Conservation (phyloP, 2,797 vertebrate species). For the Semotilus atromaculatus region DNA sequence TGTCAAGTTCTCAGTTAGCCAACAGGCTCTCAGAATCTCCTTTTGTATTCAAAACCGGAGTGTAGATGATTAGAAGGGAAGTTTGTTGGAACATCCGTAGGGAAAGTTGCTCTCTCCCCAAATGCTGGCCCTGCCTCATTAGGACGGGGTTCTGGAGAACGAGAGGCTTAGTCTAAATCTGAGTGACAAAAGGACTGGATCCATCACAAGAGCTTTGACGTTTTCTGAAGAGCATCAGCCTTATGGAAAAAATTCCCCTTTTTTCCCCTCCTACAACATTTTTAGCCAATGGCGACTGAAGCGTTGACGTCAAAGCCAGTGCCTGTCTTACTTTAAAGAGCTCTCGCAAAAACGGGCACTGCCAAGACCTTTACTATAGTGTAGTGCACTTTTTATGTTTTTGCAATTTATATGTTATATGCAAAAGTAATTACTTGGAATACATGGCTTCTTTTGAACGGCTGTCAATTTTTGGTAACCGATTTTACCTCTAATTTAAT, state of each 20-base stretch:
- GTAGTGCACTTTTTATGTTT: neutral
- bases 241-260: neutral
- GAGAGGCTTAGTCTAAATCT: conserved; percentile 56
- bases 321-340: conserved; percentile 1
- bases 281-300: neutral
- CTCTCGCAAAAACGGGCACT: neutral
- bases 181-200: conserved; percentile 49
- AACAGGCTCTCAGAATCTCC: conserved; percentile 36
- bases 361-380: neutral
- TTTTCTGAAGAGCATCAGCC: conserved; percentile 32
- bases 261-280: neutral
- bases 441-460: neutral
- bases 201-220: conserved; percentile 30
- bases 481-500: neutral
- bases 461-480: neutral
- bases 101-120: conserved; percentile 58
- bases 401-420: no score
- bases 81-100: conserved; percentile 66
- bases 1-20: conserved; percentile 38
- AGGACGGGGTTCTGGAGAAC: conserved; percentile 61
- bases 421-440: neutral
- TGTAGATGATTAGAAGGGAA: conserved; percentile 71
- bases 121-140: conserved; percentile 71
- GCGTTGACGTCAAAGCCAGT: neutral
- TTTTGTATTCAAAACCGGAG: conserved; percentile 48